Evolutionary conservation across 2,113 vertebrate species (phyloP), one percentile per base, ranked within the genome.

Genomic region (Paraplagusia blochii): DNA sequence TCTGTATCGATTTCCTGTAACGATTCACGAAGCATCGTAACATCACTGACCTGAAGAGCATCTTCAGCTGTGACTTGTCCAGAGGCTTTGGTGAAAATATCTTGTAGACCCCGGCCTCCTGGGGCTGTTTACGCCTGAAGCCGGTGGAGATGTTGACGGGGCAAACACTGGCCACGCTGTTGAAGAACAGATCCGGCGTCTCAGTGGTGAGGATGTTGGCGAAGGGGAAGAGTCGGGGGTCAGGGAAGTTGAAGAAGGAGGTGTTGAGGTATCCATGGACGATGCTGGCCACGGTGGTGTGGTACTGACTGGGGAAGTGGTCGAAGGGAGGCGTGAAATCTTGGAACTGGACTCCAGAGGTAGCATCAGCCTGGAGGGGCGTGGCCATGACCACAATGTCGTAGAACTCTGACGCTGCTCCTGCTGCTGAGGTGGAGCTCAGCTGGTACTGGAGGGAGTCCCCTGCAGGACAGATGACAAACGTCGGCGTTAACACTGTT

Each of bases 211-310:
- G 91, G 58, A 99, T 83, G 58, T 88, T 93, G 61, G 95, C 87
- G 0, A 95, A 97, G 0, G 96, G 96, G 75, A 99, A 99, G 11
- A 98, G 92, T 59, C 95, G 95, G 14, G 97, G 95, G 77, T 99
- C 97, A 0, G 91, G 90, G 80, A 95, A 98, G 56, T 95, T 93
- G 0, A 99, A 99, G 84, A 95, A 94, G 49, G 95, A 93, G 33
- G 95, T 95, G 87, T 99, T 99, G 75, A 99, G 94, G 86, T 98
- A 98, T 63, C 97, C 97, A 0, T 99, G 97, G 64, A 99, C 91
- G 53, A 99, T 81, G 0, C 95, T 96, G 17, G 94, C 89, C 8
- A 98, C 88, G 0, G 92, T 93, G 71, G 91, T 88, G 72, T 96
- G 95, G 83, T 95, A 98, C 53, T 85, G 73, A 16, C 93, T 93